Evolutionary conservation across 2,888 invertebrate genomes (phyloP).

Genomic region (Pandemis cinnamomeana): DNA sequence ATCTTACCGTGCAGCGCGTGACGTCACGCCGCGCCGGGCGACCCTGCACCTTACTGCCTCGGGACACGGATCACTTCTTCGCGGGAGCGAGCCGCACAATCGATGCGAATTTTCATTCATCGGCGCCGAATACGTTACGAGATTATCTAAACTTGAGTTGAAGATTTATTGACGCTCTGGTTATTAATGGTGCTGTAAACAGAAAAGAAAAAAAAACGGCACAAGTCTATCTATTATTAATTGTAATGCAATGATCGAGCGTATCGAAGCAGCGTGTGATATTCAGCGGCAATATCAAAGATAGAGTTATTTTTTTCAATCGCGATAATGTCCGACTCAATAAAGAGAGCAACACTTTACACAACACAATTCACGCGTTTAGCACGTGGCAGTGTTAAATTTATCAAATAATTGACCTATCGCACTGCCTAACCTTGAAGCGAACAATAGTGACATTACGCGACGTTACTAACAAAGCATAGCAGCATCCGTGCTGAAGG

Average conservation of each 20-base stretch:
- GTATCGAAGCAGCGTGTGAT: not conserved
- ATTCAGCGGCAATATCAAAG: not conserved
- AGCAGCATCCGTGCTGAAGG: constrained; percentile 13
- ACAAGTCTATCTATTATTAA: constrained; percentile 4
- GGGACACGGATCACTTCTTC: constrained; percentile 12
- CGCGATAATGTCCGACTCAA: not conserved
- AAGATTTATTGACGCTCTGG: constrained; percentile 23
- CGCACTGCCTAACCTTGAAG: not conserved
- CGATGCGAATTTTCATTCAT: constrained; percentile 41
- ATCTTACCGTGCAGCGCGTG: constrained; percentile 54
- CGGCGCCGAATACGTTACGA: constrained; percentile 28
- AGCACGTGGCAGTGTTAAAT: not conserved
- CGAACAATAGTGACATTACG: constrained; percentile 6
- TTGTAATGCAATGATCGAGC: not conserved
- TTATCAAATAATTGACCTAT: constrained; percentile 14
- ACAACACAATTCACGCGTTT: not conserved
- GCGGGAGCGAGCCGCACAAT: constrained; percentile 23
- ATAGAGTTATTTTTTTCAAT: not conserved
- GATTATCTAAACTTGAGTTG: constrained; percentile 25
- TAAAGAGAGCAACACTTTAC: not conserved
- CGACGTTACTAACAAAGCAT: constrained; percentile 10
- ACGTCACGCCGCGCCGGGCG: constrained; percentile 33
- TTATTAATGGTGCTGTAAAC: constrained; percentile 11
- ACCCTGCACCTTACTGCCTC: constrained; percentile 8
- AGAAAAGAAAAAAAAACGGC: not conserved